These are phyloP conservation scores for Agrilus cyanescens DNA, from an alignment of 2,888 invertebrate genomes.

Conservation along the genomic window DNA sequence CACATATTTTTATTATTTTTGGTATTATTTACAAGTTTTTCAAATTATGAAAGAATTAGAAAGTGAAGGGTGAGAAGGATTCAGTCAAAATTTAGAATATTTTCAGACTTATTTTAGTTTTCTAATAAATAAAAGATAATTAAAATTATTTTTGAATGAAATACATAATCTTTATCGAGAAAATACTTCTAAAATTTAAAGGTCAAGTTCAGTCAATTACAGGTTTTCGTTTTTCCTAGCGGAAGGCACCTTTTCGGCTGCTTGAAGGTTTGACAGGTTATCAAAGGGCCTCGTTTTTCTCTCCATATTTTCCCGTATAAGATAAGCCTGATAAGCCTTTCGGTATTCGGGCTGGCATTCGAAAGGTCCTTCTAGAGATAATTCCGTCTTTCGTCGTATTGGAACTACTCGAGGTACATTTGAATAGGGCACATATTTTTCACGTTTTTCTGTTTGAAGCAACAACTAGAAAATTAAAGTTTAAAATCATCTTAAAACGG, in stretches of 20 bases:
- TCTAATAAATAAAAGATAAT: too few relatives aligned
- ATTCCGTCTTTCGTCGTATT: slow-evolving; percentile 20
- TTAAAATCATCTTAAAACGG: slow-evolving; percentile 1
- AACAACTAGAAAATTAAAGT: slow-evolving; percentile 21
- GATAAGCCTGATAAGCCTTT: slow-evolving; percentile 35
- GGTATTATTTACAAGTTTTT: too few relatives aligned
- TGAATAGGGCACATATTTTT: slow-evolving; percentile 19
- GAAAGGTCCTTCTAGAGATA: slow-evolving; percentile 26
- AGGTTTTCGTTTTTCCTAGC: slow-evolving; percentile 7
- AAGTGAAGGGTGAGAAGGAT: too few relatives aligned
- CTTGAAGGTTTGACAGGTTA: slow-evolving; percentile 13
- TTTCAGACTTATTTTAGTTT: too few relatives aligned
- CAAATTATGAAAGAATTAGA: too few relatives aligned
- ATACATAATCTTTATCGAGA: too few relatives aligned
- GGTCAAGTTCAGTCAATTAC: slow-evolving; percentile 1
- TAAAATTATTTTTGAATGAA: too few relatives aligned
- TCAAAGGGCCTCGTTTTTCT: slow-evolving; percentile 20
- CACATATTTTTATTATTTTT: too few relatives aligned
- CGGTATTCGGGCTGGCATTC: slow-evolving; percentile 39
- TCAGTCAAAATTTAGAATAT: too few relatives aligned
- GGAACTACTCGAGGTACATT: slow-evolving; percentile 8
- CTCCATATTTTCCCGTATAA: slow-evolving; percentile 29
- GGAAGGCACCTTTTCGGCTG: neutral
- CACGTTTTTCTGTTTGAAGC: slow-evolving; percentile 24
- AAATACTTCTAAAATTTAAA: too few relatives aligned